Evolutionary conservation across 1,140 invertebrate species (phyloP).

Genomic region (Episyrphus balteatus): DNA sequence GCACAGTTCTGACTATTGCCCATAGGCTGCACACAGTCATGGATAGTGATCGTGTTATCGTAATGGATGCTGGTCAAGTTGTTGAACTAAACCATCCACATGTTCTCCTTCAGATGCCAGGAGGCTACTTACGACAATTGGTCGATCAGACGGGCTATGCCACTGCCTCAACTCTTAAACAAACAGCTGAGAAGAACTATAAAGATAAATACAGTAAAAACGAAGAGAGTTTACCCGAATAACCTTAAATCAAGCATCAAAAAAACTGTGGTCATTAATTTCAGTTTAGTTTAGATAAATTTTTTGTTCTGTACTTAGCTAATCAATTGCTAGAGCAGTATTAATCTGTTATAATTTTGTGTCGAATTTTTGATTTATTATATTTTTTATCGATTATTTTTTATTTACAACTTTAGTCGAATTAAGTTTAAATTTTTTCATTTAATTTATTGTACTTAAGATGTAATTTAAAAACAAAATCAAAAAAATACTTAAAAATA

Average conservation of each 20-base stretch:
- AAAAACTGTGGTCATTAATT: too few relatives aligned
- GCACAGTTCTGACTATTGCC: constrained; percentile 74
- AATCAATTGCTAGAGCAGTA: too few relatives aligned
- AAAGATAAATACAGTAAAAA: constrained; percentile 2
- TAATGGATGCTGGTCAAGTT: constrained; percentile 54
- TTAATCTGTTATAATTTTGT: too few relatives aligned
- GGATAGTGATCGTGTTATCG: constrained; percentile 63
- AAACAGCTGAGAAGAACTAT: constrained; percentile 31
- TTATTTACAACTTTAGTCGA: too few relatives aligned
- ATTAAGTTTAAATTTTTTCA: too few relatives aligned
- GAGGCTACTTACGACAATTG: constrained; percentile 41
- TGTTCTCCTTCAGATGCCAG: constrained; percentile 44
- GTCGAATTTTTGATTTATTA: too few relatives aligned
- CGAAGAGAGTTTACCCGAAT: not conserved
- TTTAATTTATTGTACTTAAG: too few relatives aligned
- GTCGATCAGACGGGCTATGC: constrained; percentile 43
- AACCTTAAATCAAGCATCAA: not conserved
- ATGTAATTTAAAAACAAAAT: too few relatives aligned
- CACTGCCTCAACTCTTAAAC: constrained; percentile 32
- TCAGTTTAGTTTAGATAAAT: too few relatives aligned
- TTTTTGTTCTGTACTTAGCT: too few relatives aligned
- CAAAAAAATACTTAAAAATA: too few relatives aligned
- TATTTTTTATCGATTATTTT: too few relatives aligned
- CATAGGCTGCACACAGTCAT: constrained; percentile 74
- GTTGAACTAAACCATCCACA: constrained; percentile 60